phyloP scores from a whole-genome alignment of 1,140 invertebrate genomes.

The Ceratitis capitata region DNA sequence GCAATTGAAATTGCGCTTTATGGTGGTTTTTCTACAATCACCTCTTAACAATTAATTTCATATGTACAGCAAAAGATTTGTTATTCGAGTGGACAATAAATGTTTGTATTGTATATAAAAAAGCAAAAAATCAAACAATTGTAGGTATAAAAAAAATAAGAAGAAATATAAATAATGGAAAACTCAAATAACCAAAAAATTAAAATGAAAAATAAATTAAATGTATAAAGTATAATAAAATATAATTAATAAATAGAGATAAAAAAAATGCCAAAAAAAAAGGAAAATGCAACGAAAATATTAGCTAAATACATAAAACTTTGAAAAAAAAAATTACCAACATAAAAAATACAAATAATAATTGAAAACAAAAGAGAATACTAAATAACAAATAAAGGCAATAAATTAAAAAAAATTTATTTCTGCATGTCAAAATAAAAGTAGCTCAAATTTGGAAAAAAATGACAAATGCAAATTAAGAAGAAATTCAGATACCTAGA shows the following conservation, averaged over 20 bases:
- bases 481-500: not conserved
- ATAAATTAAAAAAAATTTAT: not conserved
- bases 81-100: too few species aligned
- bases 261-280: too few species aligned
- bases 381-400: not conserved
- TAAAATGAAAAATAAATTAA: too few species aligned
- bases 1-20: not conserved
- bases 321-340: not conserved
- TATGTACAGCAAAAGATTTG: not conserved
- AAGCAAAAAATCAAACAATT: not conserved
- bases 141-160: not conserved
- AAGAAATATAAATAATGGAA: too few species aligned
- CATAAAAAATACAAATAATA: not conserved
- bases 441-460: not conserved
- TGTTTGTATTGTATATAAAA: too few species aligned
- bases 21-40: not conserved
- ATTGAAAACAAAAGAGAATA: not conserved
- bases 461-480: conserved; percentile 1
- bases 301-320: not conserved
- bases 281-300: not conserved
- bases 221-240: too few species aligned
- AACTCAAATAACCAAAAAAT: not conserved
- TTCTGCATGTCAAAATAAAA: not conserved
- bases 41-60: conserved; percentile 9
- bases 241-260: too few species aligned